These are phyloP conservation scores for Muscina levida DNA, from an alignment of 2,888 invertebrate genomes.

Conservation along the genomic window DNA sequence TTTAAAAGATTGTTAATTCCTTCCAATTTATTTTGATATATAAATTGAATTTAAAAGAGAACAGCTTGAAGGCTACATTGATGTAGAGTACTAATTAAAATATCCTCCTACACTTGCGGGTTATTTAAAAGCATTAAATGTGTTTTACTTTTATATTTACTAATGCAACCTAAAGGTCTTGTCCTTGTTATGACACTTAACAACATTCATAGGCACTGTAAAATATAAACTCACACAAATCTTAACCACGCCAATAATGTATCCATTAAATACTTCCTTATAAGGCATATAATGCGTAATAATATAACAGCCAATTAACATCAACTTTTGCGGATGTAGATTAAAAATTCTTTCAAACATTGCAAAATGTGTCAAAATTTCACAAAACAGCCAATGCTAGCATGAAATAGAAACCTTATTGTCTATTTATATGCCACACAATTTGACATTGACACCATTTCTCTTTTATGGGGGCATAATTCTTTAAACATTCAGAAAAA, in stretches of 20 bases:
- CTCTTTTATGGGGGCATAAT: constrained; percentile 32
- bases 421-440: background rate
- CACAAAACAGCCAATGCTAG: background rate
- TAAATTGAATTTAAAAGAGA: too few relatives aligned
- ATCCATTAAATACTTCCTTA: background rate
- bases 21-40: too few relatives aligned
- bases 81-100: too few relatives aligned
- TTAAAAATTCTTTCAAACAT: constrained; percentile 13
- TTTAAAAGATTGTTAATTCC: too few relatives aligned
- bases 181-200: background rate
- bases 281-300: background rate
- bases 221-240: too few relatives aligned
- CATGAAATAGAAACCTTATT: background rate
- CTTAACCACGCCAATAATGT: constrained; percentile 2
- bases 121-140: too few relatives aligned
- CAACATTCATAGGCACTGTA: too few relatives aligned
- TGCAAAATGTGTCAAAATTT: background rate
- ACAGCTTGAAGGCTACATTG: too few relatives aligned
- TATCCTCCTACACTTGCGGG: too few relatives aligned
- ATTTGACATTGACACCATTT: constrained; percentile 55
- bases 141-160: too few relatives aligned
- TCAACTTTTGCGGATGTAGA: background rate
- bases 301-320: background rate
- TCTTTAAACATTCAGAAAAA: constrained; percentile 48
- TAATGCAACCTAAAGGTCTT: background rate